These are phyloP conservation scores for Equus przewalskii DNA, from an alignment of 2,113 vertebrate species.

Conservation along the genomic window DNA sequence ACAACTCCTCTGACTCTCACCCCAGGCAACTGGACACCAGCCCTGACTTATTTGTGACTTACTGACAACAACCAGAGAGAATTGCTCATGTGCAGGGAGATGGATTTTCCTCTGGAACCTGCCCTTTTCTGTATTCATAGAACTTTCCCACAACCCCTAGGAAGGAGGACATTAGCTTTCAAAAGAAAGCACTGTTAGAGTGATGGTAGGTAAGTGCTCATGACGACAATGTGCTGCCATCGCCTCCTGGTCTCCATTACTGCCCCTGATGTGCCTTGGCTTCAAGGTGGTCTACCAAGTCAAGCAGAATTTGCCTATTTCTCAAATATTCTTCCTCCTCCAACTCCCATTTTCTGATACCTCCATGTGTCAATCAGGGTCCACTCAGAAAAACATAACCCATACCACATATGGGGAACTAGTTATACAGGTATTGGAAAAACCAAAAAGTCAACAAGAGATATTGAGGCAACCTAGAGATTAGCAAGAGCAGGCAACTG, in stretches of 20 bases:
- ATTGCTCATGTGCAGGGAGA: background rate
- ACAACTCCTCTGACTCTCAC: background rate
- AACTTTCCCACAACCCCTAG: background rate
- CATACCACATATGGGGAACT: background rate
- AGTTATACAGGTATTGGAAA: background rate
- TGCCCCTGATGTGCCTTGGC: background rate
- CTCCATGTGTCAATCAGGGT: background rate
- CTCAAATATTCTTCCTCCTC: background rate
- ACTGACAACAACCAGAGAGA: background rate
- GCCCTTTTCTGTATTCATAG: background rate
- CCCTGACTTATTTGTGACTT: background rate
- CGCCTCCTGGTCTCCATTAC: background rate
- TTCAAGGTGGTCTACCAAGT: background rate
- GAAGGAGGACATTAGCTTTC: background rate
- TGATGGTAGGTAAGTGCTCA: background rate
- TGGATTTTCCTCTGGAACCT: background rate
- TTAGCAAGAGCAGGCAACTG: background rate
- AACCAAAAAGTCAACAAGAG: background rate
- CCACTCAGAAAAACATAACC: background rate
- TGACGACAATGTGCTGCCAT: rapidly evolving
- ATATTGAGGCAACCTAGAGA: background rate
- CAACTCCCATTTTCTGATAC: background rate
- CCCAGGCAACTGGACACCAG: background rate
- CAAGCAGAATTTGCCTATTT: background rate
- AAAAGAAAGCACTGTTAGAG: background rate